Evolutionary conservation across 2,113 vertebrate species (phyloP).

Genomic region (Cyphomyrus discorhynchus): DNA sequence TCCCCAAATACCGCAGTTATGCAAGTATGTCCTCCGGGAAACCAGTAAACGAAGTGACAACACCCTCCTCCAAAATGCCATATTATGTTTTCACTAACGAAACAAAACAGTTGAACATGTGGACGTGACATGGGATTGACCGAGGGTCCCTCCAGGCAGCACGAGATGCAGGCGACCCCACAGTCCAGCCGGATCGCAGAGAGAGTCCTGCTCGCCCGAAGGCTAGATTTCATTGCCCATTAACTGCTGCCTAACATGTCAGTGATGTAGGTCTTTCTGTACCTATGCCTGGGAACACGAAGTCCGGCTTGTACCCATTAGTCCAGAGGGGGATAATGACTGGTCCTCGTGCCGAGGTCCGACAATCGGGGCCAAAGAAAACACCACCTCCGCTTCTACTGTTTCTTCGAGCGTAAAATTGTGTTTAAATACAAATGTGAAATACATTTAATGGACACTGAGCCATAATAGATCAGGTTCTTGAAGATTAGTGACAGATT

Average conservation of each 20-base stretch:
- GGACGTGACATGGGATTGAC: neutral
- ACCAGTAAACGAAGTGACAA: neutral
- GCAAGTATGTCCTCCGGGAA: neutral
- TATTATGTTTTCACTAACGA: neutral
- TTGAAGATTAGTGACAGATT: neutral
- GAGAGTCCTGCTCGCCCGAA: neutral
- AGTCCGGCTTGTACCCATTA: neutral
- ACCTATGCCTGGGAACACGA: neutral
- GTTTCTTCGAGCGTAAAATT: neutral
- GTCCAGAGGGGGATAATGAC: neutral
- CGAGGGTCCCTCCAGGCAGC: neutral
- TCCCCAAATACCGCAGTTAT: no score
- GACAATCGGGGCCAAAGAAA: neutral
- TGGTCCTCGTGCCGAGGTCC: neutral
- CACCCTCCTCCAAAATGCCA: neutral
- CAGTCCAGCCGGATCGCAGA: neutral
- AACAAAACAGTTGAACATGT: neutral
- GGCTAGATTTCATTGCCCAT: neutral
- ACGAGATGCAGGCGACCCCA: neutral
- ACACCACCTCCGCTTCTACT: neutral
- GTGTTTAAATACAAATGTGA: neutral
- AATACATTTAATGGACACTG: neutral
- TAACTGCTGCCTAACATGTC: neutral
- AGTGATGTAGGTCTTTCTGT: neutral
- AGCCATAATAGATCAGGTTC: neutral